These are phyloP conservation scores for Poecile atricapillus DNA, from an alignment of 2,113 vertebrate genomes.

Conservation along the genomic window DNA sequence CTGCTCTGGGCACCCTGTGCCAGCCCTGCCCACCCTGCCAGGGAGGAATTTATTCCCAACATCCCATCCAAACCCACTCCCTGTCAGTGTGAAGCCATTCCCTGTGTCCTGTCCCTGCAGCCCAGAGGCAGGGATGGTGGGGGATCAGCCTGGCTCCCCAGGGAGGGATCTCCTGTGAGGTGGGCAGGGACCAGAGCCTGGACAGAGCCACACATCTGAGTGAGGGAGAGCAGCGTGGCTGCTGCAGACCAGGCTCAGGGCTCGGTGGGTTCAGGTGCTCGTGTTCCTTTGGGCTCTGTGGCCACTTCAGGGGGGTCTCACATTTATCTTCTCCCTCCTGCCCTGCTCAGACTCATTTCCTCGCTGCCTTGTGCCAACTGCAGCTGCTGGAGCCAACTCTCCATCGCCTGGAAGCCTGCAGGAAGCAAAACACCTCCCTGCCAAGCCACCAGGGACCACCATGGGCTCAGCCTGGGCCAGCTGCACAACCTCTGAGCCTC, in stretches of 20 bases:
- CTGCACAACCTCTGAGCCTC: background rate
- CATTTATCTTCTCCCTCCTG: background rate
- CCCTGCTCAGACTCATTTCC: background rate
- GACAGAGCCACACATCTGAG: background rate
- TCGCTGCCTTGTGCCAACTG: background rate
- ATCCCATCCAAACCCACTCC: background rate
- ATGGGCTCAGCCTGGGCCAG: background rate
- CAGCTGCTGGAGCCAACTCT: background rate
- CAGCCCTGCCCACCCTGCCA: background rate
- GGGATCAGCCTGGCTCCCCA: background rate
- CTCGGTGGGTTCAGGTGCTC: background rate
- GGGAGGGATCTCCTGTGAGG: background rate
- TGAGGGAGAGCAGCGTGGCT: background rate
- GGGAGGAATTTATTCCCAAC: accelerated
- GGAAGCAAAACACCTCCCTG: background rate
- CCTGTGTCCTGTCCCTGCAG: background rate
- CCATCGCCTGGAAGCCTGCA: accelerated
- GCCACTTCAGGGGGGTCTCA: no score
- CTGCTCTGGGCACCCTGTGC: no score
- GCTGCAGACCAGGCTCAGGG: background rate
- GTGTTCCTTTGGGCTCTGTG: accelerated
- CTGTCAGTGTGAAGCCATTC: background rate
- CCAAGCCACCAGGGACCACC: background rate
- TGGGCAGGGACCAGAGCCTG: background rate
- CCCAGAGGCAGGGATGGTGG: no score